Percentiles rank a stretch among this genome's conserved stretches.
Conservation (phyloP, 2,797 vertebrate species). For the Falco cherrug region DNA sequence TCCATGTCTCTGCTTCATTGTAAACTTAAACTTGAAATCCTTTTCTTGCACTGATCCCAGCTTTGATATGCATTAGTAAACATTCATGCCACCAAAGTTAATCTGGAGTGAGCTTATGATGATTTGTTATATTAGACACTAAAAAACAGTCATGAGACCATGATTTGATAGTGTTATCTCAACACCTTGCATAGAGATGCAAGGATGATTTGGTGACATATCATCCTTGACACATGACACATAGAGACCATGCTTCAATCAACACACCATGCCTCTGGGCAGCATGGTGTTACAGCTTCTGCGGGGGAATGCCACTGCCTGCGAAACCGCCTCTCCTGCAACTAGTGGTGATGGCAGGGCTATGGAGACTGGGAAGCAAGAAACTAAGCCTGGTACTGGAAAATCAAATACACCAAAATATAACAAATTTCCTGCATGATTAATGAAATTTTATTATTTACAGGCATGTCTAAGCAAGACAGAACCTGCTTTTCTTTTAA, state of each 20-base stretch:
- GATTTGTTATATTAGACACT: background rate
- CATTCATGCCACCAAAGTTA: background rate
- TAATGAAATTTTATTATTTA: background rate
- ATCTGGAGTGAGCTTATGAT: background rate
- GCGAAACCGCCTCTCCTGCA: background rate
- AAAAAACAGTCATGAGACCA: background rate
- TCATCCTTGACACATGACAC: constrained; percentile 73
- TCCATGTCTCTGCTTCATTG: background rate
- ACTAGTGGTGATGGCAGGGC: constrained; percentile 22
- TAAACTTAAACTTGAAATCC: background rate
- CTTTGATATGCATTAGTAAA: background rate
- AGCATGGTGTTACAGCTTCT: background rate
- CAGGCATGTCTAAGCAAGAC: background rate
- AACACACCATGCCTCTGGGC: constrained; percentile 46
- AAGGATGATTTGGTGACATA: constrained; percentile 71
- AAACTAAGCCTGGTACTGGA: background rate
- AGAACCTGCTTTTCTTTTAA: background rate
- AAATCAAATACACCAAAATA: background rate
- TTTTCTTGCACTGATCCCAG: background rate
- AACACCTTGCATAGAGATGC: constrained; percentile 28
- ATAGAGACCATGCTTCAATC: constrained; percentile 69
- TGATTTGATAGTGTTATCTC: constrained; percentile 35
- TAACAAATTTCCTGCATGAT: background rate
- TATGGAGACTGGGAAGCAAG: background rate
- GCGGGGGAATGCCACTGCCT: background rate